A percentile compares a stretch with the other conserved stretches of the same genome.
Evolutionary conservation across 2,888 invertebrate species (phyloP).

Genomic region (Ditylenchus weischeri): DNA sequence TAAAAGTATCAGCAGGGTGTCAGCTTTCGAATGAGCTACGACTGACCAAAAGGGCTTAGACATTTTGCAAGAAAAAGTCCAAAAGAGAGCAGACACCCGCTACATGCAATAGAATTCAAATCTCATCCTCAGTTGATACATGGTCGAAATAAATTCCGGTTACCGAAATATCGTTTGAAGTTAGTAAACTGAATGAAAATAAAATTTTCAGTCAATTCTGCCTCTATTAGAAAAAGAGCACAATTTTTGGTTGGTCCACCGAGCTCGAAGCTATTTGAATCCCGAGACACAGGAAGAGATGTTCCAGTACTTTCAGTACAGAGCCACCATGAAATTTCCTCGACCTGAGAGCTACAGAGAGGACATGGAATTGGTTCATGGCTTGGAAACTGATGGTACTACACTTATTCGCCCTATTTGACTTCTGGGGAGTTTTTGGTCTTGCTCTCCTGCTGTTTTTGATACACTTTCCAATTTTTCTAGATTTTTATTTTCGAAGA

Average conservation of each 20-base stretch:
- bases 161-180: too few relatives aligned
- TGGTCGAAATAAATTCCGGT: too few relatives aligned
- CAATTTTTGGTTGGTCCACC: slow-evolving; percentile 78
- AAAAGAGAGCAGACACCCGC: too few relatives aligned
- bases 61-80: too few relatives aligned
- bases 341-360: slow-evolving; percentile 82
- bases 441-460: too few relatives aligned
- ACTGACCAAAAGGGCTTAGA: too few relatives aligned
- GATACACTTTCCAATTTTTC: neutral
- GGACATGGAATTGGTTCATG: slow-evolving; percentile 57
- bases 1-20: too few relatives aligned
- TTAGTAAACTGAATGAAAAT: slow-evolving; percentile 4
- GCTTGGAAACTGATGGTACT: slow-evolving; percentile 37
- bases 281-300: slow-evolving; percentile 62
- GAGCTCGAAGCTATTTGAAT: slow-evolving; percentile 42
- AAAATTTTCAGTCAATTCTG: slow-evolving; percentile 52
- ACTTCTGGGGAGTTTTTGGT: too few relatives aligned
- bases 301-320: slow-evolving; percentile 70
- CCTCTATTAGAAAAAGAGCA: slow-evolving; percentile 62
- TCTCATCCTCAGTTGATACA: too few relatives aligned
- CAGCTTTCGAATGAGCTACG: too few relatives aligned
- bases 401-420: too few relatives aligned
- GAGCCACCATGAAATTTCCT: slow-evolving; percentile 76
- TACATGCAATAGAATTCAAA: too few relatives aligned
- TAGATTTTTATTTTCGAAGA: neutral